Evolutionary conservation across 2,888 invertebrate species (phyloP).

Genomic region (Clitarchus hookeri): DNA sequence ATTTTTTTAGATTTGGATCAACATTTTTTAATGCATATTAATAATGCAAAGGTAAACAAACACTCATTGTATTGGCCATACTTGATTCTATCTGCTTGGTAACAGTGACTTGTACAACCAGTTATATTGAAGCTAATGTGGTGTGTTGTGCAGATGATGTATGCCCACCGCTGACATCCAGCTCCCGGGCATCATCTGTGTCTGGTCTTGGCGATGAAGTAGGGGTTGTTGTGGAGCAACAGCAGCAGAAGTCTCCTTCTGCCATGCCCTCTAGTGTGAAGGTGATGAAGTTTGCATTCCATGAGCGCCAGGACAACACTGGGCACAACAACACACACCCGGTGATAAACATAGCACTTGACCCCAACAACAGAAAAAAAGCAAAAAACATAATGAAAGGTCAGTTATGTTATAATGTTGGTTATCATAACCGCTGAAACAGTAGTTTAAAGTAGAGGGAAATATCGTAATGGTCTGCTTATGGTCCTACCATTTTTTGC

Average conservation of each 20-base stretch:
- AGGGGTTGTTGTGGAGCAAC: background rate
- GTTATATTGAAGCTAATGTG: background rate
- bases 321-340: background rate
- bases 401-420: background rate
- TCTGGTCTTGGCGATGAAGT: slow-evolving; percentile 9
- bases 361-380: background rate
- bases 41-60: too few species aligned
- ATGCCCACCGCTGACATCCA: slow-evolving; percentile 8
- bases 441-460: too few species aligned
- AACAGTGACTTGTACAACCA: too few species aligned
- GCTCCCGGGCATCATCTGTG: slow-evolving; percentile 27
- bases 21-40: too few species aligned
- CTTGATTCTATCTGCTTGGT: too few species aligned
- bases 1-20: too few species aligned
- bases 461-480: too few species aligned
- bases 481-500: too few species aligned
- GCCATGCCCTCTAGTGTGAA: background rate
- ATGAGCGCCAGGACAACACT: background rate
- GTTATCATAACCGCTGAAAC: too few species aligned
- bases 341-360: background rate
- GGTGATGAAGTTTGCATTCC: background rate
- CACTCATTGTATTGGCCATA: too few species aligned
- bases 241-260: background rate
- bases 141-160: background rate
- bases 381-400: background rate